These are phyloP conservation scores for Hydrophis major DNA, from an alignment of 2,797 vertebrate genomes.

Conservation along the genomic window DNA sequence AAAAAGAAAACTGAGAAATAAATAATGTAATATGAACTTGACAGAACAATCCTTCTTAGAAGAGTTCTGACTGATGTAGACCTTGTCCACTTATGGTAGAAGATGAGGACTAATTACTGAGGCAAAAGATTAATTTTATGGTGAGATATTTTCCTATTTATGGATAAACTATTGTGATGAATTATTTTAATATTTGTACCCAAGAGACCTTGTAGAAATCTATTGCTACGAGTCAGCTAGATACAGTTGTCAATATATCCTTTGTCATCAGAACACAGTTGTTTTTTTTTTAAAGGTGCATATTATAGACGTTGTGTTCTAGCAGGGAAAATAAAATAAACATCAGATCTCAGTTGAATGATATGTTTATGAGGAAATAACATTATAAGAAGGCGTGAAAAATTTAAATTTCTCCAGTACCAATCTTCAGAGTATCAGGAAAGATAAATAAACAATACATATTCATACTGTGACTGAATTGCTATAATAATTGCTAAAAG, in stretches of 20 bases:
- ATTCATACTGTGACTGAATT: not conserved
- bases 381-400: not conserved
- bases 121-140: not conserved
- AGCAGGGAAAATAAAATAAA: not conserved
- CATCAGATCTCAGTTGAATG: not conserved
- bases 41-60: constrained; percentile 24
- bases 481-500: not conserved
- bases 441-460: not conserved
- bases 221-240: not conserved
- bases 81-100: not conserved
- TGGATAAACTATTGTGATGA: not conserved
- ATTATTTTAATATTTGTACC: not conserved
- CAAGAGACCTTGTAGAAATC: not conserved
- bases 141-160: not conserved
- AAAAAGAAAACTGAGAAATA: not conserved
- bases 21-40: constrained; percentile 53
- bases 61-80: not conserved
- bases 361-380: not conserved
- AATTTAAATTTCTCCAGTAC: not conserved
- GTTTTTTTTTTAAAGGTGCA: not conserved
- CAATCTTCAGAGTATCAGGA: not conserved
- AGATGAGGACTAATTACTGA: not conserved
- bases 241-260: constrained; percentile 37
- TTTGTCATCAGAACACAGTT: constrained; percentile 10
- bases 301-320: not conserved